phyloP scores from a whole-genome alignment of 92 coral and sea anemone genomes.

The Porites cylindrica region DNA sequence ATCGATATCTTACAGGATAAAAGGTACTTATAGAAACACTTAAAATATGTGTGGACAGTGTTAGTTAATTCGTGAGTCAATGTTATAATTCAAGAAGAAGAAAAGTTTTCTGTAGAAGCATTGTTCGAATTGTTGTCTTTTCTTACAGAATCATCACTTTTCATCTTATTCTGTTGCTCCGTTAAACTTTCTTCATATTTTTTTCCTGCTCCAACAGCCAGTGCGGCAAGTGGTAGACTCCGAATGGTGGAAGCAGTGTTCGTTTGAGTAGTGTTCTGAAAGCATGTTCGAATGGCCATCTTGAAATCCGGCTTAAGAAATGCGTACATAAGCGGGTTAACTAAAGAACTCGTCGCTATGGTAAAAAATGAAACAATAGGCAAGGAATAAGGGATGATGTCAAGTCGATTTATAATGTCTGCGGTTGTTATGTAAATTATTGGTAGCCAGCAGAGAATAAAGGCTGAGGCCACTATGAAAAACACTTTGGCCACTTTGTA shows the following conservation, averaged over 20 bases:
- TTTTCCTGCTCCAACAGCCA: neutral
- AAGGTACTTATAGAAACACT: neutral
- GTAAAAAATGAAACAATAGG: conserved; percentile 70
- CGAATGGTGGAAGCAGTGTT: conserved; percentile 1
- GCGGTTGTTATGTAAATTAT: conserved; percentile 81
- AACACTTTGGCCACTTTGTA: conserved; percentile 77
- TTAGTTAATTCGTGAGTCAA: neutral
- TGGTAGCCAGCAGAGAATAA: conserved; percentile 82
- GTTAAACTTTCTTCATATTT: conserved; percentile 11
- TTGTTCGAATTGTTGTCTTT: neutral
- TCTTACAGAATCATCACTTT: neutral
- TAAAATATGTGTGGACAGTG: neutral
- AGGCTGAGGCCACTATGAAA: conserved; percentile 72
- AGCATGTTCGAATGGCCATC: conserved; percentile 42
- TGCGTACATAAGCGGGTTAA: conserved; percentile 79
- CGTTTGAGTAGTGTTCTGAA: neutral
- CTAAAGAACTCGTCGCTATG: conserved; percentile 78
- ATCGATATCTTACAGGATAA: too few species aligned
- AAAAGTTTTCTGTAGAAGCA: neutral
- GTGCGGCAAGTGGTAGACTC: conserved; percentile 20
- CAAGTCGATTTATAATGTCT: conserved; percentile 53
- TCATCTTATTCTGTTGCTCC: neutral
- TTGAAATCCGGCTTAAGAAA: conserved; percentile 87
- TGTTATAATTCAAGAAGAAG: neutral
- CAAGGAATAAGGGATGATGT: conserved; percentile 65